These are phyloP conservation scores for Ypsolopha sequella DNA, from an alignment of 2,888 invertebrate genomes.

Conservation along the genomic window DNA sequence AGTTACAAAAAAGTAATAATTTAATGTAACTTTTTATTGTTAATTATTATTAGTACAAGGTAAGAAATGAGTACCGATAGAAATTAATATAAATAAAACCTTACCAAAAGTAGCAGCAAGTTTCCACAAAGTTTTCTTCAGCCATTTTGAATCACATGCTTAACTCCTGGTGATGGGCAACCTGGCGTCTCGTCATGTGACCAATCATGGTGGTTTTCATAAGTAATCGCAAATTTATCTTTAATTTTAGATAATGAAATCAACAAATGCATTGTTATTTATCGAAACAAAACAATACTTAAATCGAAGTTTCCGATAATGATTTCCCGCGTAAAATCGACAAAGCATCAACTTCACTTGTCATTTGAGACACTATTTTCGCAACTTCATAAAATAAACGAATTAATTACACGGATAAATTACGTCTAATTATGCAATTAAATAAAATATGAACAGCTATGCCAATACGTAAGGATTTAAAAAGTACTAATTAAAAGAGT, in stretches of 20 bases:
- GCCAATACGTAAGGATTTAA: too few species aligned
- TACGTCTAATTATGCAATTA: too few species aligned
- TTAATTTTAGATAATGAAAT: too few species aligned
- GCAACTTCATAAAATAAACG: conserved; percentile 13
- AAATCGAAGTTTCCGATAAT: conserved; percentile 7
- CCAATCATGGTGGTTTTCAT: conserved; percentile 43
- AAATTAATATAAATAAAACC: conserved; percentile 19
- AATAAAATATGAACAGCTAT: too few species aligned
- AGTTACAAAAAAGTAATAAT: too few species aligned
- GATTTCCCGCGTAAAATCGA: conserved; percentile 27
- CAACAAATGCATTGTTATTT: too few species aligned
- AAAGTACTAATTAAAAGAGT: too few species aligned
- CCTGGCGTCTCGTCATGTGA: conserved; percentile 46
- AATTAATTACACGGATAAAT: too few species aligned
- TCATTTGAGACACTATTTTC: conserved; percentile 22
- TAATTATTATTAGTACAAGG: too few species aligned
- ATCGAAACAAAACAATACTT: too few species aligned
- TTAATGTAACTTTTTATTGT: too few species aligned
- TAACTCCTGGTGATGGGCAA: conserved; percentile 33
- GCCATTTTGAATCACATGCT: conserved; percentile 67
- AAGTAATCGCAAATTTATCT: conserved; percentile 1
- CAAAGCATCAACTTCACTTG: conserved; percentile 17
- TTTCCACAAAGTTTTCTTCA: conserved; percentile 20
- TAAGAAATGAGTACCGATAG: not conserved
- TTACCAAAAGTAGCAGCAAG: conserved; percentile 30